phyloP scores from a whole-genome alignment of 2,888 invertebrate genomes.

The Leptura quadrifasciata region DNA sequence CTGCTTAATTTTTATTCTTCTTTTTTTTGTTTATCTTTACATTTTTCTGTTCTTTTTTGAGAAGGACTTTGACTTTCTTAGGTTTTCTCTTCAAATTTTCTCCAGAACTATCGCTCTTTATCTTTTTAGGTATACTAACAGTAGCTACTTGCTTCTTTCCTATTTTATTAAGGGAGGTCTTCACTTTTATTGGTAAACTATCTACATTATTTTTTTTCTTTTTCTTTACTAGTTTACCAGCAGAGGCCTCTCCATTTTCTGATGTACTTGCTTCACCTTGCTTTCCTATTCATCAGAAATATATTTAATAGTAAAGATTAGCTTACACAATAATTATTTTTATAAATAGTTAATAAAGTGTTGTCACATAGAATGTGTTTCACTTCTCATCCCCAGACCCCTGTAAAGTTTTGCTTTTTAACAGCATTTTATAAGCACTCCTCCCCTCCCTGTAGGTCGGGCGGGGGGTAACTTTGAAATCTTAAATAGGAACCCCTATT shows the following conservation, averaged over 20 bases:
- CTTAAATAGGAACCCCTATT: no score
- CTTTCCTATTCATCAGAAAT: no score
- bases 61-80: not conserved
- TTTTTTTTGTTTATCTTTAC: not conserved
- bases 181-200: not conserved
- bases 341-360: no score
- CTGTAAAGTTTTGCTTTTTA: no score
- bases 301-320: no score
- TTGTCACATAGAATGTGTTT: no score
- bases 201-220: not conserved
- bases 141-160: not conserved
- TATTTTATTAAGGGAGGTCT: no score
- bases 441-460: no score
- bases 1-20: not conserved
- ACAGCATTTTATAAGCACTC: no score
- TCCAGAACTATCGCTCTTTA: not conserved
- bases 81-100: not conserved
- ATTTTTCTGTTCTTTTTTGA: not conserved
- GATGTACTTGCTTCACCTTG: not conserved
- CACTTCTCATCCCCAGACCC: no score
- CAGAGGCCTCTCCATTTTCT: not conserved
- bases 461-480: no score
- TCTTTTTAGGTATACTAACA: not conserved
- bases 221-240: not conserved
- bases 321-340: no score